A percentile compares a stretch with the other conserved stretches of the same genome.
phyloP scores from a whole-genome alignment of 2,888 invertebrate species.

The Apeira syringaria region DNA sequence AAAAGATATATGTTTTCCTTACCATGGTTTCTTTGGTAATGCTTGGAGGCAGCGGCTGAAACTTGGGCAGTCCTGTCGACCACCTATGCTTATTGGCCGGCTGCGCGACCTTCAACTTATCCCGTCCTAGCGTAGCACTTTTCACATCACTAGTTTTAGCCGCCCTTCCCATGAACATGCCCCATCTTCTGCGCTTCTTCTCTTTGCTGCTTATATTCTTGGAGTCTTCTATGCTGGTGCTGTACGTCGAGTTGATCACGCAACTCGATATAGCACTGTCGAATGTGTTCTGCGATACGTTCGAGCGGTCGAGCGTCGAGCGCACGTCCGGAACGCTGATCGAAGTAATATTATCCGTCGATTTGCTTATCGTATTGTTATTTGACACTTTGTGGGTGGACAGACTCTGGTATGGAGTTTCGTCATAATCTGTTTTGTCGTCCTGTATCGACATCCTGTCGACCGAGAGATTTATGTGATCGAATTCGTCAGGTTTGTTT shows the following conservation, averaged over 20 bases:
- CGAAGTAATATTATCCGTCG: slow-evolving; percentile 67
- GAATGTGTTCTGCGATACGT: slow-evolving; percentile 42
- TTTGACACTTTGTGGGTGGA: slow-evolving; percentile 66
- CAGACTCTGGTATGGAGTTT: slow-evolving; percentile 74
- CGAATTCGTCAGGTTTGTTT: slow-evolving; percentile 52
- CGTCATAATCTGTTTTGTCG: slow-evolving; percentile 58
- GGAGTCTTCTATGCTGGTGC: slow-evolving; percentile 48
- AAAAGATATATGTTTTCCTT: too few relatives aligned
- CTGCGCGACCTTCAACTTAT: slow-evolving; percentile 78
- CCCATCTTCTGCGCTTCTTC: slow-evolving; percentile 87
- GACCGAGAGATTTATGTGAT: slow-evolving; percentile 54
- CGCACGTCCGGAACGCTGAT: slow-evolving; percentile 53
- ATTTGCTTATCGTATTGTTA: slow-evolving; percentile 59
- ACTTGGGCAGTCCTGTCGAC: slow-evolving; percentile 88
- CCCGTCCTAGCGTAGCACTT: slow-evolving; percentile 88
- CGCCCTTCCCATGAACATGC: slow-evolving; percentile 86
- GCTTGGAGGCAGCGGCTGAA: slow-evolving; percentile 88
- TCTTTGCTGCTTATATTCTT: slow-evolving; percentile 74
- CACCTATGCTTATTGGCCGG: slow-evolving; percentile 85
- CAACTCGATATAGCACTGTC: slow-evolving; percentile 57
- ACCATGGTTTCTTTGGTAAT: slow-evolving; percentile 93
- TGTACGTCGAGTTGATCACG: slow-evolving; percentile 55
- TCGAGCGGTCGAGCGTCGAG: slow-evolving; percentile 25
- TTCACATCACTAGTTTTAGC: slow-evolving; percentile 83
- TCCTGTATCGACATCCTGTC: slow-evolving; percentile 64